Percentiles rank a stretch among this genome's conserved stretches.
Conservation (phyloP, 2,113 vertebrate genomes). For the Polypterus bichir region DNA sequence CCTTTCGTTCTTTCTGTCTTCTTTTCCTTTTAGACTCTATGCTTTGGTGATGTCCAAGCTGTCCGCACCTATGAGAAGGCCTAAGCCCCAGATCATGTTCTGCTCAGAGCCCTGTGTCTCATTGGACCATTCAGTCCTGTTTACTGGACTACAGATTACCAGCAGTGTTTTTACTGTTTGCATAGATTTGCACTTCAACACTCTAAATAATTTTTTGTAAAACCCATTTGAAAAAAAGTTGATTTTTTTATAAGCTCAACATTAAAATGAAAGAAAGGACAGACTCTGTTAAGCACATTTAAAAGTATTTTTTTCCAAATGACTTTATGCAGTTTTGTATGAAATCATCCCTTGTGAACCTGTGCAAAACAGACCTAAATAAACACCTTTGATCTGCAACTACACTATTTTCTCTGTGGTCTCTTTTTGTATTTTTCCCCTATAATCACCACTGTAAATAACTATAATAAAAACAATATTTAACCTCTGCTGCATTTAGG, state of each 20-base stretch:
- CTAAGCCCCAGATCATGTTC: constrained; percentile 28
- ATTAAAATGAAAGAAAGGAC: constrained; percentile 25
- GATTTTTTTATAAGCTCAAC: constrained; percentile 27
- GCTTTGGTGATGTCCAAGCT: constrained; percentile 69
- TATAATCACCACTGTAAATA: too few relatives aligned
- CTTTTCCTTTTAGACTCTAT: constrained; percentile 66
- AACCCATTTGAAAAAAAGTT: constrained; percentile 29
- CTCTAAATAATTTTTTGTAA: constrained; percentile 23
- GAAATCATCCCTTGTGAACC: constrained; percentile 26
- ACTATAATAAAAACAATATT: too few relatives aligned
- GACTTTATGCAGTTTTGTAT: neutral
- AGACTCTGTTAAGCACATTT: neutral
- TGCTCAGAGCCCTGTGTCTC: constrained; percentile 10
- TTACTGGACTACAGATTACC: constrained; percentile 21
- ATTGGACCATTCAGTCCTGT: constrained; percentile 12
- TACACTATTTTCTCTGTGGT: neutral
- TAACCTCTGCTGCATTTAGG: too few relatives aligned
- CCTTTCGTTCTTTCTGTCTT: neutral
- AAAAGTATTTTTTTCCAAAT: neutral
- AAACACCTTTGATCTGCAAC: constrained; percentile 17
- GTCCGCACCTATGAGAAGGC: constrained; percentile 86
- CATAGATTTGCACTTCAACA: constrained; percentile 38
- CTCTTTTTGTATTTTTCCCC: neutral
- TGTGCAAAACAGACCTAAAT: constrained; percentile 33
- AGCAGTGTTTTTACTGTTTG: constrained; percentile 31